A percentile compares a stretch with the other conserved stretches of the same genome.
phyloP scores from a whole-genome alignment of 2,797 vertebrate genomes.

The Bradypus variegatus region DNA sequence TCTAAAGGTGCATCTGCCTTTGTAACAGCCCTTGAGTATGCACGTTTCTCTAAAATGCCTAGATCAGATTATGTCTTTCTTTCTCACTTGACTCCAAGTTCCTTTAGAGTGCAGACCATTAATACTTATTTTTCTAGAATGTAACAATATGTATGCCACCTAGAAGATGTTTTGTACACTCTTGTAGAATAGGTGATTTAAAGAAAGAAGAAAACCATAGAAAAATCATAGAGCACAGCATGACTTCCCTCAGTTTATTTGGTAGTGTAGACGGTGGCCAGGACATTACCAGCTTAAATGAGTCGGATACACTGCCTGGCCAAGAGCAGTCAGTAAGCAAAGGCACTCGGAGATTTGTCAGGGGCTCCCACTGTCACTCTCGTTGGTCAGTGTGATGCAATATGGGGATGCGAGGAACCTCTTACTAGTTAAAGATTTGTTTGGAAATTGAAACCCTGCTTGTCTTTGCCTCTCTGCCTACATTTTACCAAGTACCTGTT shows the following conservation, averaged over 20 bases:
- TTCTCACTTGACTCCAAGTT: neutral
- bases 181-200: neutral
- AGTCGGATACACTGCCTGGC: neutral
- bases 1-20: neutral
- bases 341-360: neutral
- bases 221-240: neutral
- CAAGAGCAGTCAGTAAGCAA: neutral
- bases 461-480: neutral
- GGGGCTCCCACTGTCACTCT: neutral
- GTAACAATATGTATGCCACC: neutral
- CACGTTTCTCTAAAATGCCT: neutral
- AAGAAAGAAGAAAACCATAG: neutral
- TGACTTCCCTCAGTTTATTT: neutral
- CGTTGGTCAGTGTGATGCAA: neutral
- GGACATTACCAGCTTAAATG: neutral
- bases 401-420: neutral
- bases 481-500: neutral
- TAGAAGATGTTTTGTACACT: neutral
- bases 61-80: neutral
- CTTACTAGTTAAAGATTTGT: neutral
- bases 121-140: constrained; percentile 2
- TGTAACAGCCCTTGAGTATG: neutral
- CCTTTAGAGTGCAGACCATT: neutral
- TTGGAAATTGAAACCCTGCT: neutral
- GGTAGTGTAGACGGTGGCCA: neutral